phyloP scores from a whole-genome alignment of 2,888 invertebrate species.

The Sisyra nigra region DNA sequence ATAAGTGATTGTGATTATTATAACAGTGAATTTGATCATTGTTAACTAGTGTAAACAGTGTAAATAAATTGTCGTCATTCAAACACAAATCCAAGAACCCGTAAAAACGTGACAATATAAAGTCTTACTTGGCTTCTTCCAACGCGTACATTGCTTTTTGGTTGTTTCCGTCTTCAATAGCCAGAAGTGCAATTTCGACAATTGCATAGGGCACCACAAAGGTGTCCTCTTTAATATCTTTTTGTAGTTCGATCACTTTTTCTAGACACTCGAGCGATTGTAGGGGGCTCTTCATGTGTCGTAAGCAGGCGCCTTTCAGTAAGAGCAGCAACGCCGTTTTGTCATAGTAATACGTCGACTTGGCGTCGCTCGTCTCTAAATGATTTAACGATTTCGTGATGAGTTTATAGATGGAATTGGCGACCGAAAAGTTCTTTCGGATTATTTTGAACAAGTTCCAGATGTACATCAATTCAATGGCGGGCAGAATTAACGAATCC shows the following conservation, averaged over 20 bases:
- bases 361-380: slow-evolving; percentile 19
- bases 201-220: slow-evolving; percentile 75
- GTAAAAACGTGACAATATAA: slow-evolving; percentile 10
- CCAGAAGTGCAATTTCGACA: slow-evolving; percentile 71
- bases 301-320: slow-evolving; percentile 68
- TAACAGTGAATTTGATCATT: too few species aligned
- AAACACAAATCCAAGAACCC: too few species aligned
- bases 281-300: slow-evolving; percentile 58
- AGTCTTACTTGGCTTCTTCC: slow-evolving; percentile 64
- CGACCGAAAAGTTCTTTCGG: slow-evolving; percentile 46
- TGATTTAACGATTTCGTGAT: slow-evolving; percentile 34
- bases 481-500: slow-evolving; percentile 59
- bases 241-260: slow-evolving; percentile 43
- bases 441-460: slow-evolving; percentile 86
- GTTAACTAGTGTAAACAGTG: too few species aligned
- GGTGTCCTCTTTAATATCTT: slow-evolving; percentile 61
- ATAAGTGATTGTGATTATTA: too few species aligned
- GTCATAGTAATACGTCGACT: slow-evolving; percentile 41
- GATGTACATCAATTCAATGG: slow-evolving; percentile 74
- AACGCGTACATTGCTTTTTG: slow-evolving; percentile 53
- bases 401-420: slow-evolving; percentile 43
- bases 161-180: slow-evolving; percentile 49
- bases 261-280: slow-evolving; percentile 62
- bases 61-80: too few species aligned
- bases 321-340: slow-evolving; percentile 60